phyloP scores from a whole-genome alignment of 2,888 invertebrate species.

The Caradrina kadenii region DNA sequence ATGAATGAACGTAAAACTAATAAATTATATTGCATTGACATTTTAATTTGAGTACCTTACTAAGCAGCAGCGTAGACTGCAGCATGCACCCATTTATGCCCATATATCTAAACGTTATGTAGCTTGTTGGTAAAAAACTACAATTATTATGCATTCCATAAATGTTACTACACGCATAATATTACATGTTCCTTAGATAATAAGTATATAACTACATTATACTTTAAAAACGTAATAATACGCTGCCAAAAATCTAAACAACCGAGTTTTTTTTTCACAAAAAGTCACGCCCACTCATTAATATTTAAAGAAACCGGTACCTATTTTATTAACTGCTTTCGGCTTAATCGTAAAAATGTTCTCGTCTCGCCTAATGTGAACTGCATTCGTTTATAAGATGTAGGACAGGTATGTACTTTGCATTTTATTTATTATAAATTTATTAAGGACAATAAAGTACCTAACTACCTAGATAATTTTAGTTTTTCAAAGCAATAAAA shows the following conservation, averaged over 20 bases:
- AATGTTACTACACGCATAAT: constrained; percentile 23
- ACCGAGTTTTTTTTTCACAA: constrained; percentile 32
- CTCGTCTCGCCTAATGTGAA: constrained; percentile 19
- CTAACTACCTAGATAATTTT: background rate
- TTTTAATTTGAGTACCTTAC: constrained; percentile 10
- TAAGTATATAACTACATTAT: constrained; percentile 35
- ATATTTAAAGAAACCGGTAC: constrained; percentile 42
- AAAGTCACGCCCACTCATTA: constrained; percentile 47
- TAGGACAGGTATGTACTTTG: background rate
- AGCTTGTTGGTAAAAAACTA: background rate
- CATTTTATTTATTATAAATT: background rate
- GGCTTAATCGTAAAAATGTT: constrained; percentile 19
- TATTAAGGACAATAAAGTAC: background rate
- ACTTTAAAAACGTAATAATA: constrained; percentile 37
- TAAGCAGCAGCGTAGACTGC: background rate
- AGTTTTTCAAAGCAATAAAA: constrained; percentile 1
- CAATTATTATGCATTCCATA: constrained; percentile 15
- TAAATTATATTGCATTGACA: constrained; percentile 7
- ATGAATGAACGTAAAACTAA: constrained; percentile 32
- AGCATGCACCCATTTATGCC: background rate
- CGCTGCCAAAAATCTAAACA: constrained; percentile 36
- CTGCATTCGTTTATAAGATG: constrained; percentile 16
- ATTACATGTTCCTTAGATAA: constrained; percentile 29
- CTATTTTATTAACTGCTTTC: constrained; percentile 27
- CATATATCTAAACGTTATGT: background rate